Evolutionary conservation across 2,797 vertebrate genomes (phyloP), one percentile per base, ranked within the genome.

Genomic region (Gadopsis bispinosus): DNA sequence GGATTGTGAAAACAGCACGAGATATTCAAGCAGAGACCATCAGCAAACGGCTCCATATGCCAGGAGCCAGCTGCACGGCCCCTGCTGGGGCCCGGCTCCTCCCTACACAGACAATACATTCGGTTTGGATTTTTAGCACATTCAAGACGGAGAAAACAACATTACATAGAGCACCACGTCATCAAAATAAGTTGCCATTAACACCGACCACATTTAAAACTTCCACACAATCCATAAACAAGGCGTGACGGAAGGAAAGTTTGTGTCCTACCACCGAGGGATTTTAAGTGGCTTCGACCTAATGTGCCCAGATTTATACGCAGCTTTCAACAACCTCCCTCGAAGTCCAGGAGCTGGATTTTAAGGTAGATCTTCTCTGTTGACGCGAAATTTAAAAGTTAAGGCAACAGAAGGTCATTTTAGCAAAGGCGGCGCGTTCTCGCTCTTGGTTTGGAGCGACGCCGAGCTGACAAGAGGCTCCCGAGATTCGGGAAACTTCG

Each of bases 31-130:
- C 6, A 29, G 61, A 63, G 4, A 41, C 47, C 9, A 19, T 10
- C 13, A n/a, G 9, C 2, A 20, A 22, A 17, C 14, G 4, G 13
- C 41, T 63, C 33, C 33, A 63, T 20, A 31, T 7, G 17, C 14
- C 35, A 53, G 50, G 33, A 13, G 29, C 4, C 56, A 29, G 45
- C 13, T 26, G 7, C 26, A 17, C 37, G 16, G 26, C 22, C 16
- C 26, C 63, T 22, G 55, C 26, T 33, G 58, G 48, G 56, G 48
- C 14, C 17, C 33, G 45, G 56, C 69, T 35, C 73, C 72, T 77
- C 59, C 77, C 58, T 26, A 5, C 20, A 56, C 45, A 54, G 73
- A 73, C 75, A 69, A 80, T 73, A 58, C 39, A 20, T 26, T 64
- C 33, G 12, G 48, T n/a, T 31, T 26, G n/a, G 7, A 53, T 56